Evolutionary conservation across 2,113 vertebrate species (phyloP).

Genomic region (Planiliza haematocheilus): DNA sequence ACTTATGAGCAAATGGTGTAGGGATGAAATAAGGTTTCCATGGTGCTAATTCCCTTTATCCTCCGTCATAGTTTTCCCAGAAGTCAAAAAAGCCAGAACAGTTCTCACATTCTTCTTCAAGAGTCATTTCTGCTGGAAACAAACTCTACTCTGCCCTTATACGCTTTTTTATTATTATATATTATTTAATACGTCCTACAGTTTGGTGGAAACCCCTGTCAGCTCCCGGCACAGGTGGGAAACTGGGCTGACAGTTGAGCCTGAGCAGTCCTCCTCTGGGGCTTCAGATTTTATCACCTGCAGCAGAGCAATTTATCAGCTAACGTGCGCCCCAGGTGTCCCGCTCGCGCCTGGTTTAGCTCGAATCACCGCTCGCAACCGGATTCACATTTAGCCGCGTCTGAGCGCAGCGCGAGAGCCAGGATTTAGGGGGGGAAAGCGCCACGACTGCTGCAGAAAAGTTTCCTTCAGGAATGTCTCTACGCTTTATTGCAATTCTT

Average conservation of each 20-base stretch:
- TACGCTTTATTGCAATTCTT: neutral
- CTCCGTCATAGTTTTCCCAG: neutral
- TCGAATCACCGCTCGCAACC: slow-evolving; percentile 12
- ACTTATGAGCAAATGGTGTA: slow-evolving; percentile 41
- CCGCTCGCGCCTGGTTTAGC: slow-evolving; percentile 28
- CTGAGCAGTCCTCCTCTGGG: slow-evolving; percentile 36
- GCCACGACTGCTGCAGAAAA: neutral
- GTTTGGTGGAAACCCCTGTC: slow-evolving; percentile 37
- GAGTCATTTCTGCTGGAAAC: neutral
- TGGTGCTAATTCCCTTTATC: slow-evolving; percentile 28
- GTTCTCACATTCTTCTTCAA: neutral
- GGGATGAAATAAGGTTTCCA: slow-evolving; percentile 54
- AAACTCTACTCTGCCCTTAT: neutral
- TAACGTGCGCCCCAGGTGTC: slow-evolving; percentile 41
- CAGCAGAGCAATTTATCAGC: slow-evolving; percentile 44
- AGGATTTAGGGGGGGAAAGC: slow-evolving; percentile 2
- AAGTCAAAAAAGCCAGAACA: neutral
- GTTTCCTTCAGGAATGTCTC: neutral
- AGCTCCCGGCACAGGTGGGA: slow-evolving; percentile 27
- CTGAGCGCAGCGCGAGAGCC: slow-evolving; percentile 4
- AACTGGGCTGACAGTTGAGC: slow-evolving; percentile 53
- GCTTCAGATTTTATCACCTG: slow-evolving; percentile 41
- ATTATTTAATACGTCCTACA: slow-evolving; percentile 40
- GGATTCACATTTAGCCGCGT: slow-evolving; percentile 21
- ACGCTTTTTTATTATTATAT: slow-evolving; percentile 15